Evolutionary conservation across 2,113 vertebrate genomes (phyloP).

Genomic region (Hylia prasina): DNA sequence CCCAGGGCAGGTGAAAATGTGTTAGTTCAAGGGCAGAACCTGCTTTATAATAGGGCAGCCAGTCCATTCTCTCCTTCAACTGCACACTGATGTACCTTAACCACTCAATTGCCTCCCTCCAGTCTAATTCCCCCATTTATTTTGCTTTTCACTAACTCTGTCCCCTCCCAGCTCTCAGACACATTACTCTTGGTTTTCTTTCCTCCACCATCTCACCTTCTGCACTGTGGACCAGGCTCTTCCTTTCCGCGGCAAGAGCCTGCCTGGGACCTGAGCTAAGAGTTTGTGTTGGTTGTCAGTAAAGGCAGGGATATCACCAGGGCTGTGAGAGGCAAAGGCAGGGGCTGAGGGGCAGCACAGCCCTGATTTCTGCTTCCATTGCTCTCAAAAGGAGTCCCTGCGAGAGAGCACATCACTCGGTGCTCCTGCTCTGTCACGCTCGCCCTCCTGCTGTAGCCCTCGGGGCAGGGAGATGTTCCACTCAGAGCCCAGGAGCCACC

Average conservation of each 20-base stretch:
- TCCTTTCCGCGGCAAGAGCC: neutral
- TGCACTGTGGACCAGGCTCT: neutral
- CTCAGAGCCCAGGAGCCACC: neutral
- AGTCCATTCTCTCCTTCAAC: neutral
- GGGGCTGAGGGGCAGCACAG: neutral
- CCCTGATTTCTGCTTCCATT: neutral
- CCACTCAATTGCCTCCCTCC: neutral
- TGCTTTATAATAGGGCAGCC: neutral
- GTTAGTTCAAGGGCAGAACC: neutral
- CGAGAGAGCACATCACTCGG: fast-evolving
- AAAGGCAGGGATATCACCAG: neutral
- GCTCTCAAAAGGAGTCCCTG: fast-evolving
- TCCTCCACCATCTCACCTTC: neutral
- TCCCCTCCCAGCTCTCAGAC: neutral
- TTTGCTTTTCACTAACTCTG: neutral
- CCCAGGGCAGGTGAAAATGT: neutral
- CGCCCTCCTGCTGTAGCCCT: neutral
- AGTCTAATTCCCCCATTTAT: neutral
- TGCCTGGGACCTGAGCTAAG: neutral
- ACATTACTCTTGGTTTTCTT: neutral
- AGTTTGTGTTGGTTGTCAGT: neutral
- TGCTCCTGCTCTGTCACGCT: neutral
- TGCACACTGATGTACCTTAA: neutral
- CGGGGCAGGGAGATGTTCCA: neutral
- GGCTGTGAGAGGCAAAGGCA: neutral